Evolutionary conservation across 2,888 invertebrate genomes (phyloP), one percentile per base, ranked within the genome.

Genomic region (Pseudococcus viburni): DNA sequence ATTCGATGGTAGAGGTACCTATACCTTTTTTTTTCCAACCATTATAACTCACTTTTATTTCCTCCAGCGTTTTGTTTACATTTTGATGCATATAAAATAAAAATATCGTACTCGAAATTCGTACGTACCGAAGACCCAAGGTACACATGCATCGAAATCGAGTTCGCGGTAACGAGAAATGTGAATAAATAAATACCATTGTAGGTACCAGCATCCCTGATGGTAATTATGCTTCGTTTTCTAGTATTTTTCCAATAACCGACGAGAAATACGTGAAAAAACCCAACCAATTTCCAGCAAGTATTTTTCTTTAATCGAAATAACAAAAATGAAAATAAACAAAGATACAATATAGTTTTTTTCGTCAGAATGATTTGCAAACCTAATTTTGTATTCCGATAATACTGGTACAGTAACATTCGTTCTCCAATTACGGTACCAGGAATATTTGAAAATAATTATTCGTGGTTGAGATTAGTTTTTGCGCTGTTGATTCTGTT

Each of bases 261-360:
- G 68, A 73, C 15, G 33, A 15, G 33, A 15, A 9, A 22, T 33
- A 33, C 26, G 26, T 2, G 33, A 73, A 73, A 73, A 73, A 4
- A 1, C 1, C 26, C 15, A 33, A 73, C 26, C 68, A 26, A 59
- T 73, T 73, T 12, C 3, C 26, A 33, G 26, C 12, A 12, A 33
- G 68, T 73, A 73, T 73, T 73, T 26, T 73, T 73, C 33, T 73
- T 26, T 73, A 73, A 73, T 73, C 26, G 12, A 73, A 73, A 73
- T 73, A 33, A 73, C 68, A 73, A 73, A 73, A 73, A 33, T 73
- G 6, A 33, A 33, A 73, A 26, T 19, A 73, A 73, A 73, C 33
- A 33, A 26, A 73, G 22, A 22, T 33, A 26, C 22, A 7, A 33
- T 73, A 15, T 73, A 2, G 26, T 8, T 4, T 33, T 73, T 33